These are phyloP conservation scores for Acromyrmex heyeri DNA, from an alignment of 1,140 invertebrate genomes.

Conservation along the genomic window DNA sequence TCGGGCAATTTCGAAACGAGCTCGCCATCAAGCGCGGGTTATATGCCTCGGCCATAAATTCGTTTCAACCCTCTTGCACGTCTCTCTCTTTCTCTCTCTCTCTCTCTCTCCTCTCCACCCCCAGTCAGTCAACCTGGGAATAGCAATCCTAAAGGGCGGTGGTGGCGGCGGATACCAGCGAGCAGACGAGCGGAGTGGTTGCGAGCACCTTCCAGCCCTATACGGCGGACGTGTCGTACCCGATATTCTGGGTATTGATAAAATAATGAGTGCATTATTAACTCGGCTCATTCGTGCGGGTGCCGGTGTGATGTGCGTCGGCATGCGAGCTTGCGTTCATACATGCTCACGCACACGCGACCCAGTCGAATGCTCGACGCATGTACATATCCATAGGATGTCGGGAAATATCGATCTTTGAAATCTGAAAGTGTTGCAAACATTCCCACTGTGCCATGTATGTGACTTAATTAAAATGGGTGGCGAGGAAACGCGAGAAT, in stretches of 20 bases:
- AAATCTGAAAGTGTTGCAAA: conserved; percentile 51
- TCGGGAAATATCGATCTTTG: conserved; percentile 60
- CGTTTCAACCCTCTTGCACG: conserved; percentile 66
- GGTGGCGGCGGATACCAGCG: conserved; percentile 52
- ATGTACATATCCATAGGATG: conserved; percentile 30
- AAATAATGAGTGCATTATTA: conserved; percentile 84
- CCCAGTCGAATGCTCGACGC: conserved; percentile 22
- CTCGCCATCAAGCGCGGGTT: conserved; percentile 72
- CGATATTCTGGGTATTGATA: conserved; percentile 81
- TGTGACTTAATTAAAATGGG: conserved; percentile 57
- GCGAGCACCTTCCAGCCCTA: conserved; percentile 60
- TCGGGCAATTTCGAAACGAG: conserved; percentile 72
- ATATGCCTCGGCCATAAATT: conserved; percentile 78
- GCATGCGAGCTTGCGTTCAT: conserved; percentile 74
- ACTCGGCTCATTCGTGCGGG: conserved; percentile 68
- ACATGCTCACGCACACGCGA: conserved; percentile 53
- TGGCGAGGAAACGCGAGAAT: conserved; percentile 40
- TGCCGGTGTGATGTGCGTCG: conserved; percentile 74
- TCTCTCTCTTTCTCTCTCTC: conserved; percentile 16
- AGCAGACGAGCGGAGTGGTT: conserved; percentile 56
- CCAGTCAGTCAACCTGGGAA: conserved; percentile 67
- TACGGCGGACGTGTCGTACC: conserved; percentile 68
- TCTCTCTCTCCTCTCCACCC: background rate
- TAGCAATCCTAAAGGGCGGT: conserved; percentile 60
- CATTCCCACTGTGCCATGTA: conserved; percentile 41